Percentiles rank a stretch among this genome's conserved stretches.
phyloP scores from a whole-genome alignment of 2,797 vertebrate genomes.

The Enteromius thamalakanensis region DNA sequence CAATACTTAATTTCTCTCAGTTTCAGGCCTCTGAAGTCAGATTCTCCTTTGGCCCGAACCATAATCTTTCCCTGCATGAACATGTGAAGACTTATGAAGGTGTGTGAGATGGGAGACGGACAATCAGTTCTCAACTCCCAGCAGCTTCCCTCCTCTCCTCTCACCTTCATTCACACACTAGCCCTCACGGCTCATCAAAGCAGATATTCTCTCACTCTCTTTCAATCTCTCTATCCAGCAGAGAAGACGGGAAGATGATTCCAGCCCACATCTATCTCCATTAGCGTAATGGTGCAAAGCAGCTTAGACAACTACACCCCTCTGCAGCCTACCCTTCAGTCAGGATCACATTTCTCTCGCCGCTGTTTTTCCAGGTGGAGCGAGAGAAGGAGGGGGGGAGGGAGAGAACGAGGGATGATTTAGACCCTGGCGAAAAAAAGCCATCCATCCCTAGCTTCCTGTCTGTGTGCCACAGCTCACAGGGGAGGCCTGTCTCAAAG shows the following conservation, averaged over 20 bases:
- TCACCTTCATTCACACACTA: constrained; percentile 5
- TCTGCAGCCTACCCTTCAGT: constrained; percentile 34
- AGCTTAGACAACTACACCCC: constrained; percentile 56
- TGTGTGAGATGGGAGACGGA: background rate
- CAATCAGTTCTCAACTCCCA: constrained; percentile 49
- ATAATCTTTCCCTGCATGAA: constrained; percentile 1
- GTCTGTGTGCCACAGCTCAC: constrained; percentile 61
- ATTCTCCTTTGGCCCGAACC: background rate
- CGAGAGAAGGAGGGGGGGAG: constrained; percentile 43
- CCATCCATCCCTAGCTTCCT: constrained; percentile 64
- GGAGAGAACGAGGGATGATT: constrained; percentile 62
- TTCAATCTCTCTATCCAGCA: constrained; percentile 56
- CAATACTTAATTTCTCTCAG: background rate
- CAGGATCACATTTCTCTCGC: constrained; percentile 73
- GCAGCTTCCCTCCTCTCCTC: constrained; percentile 28
- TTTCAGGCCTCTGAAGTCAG: background rate
- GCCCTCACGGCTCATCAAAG: constrained; percentile 41
- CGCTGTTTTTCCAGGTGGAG: constrained; percentile 77
- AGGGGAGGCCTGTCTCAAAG: constrained; percentile 39
- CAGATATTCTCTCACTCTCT: constrained; percentile 48
- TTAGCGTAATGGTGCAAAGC: constrained; percentile 71
- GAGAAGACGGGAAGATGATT: constrained; percentile 68
- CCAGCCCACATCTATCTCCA: constrained; percentile 79
- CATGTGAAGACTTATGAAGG: background rate
- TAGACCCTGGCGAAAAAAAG: constrained; percentile 63